Base-by-base conservation (phyloP, 2,113 vertebrate species). In the Calidris pygmaea region DNA sequence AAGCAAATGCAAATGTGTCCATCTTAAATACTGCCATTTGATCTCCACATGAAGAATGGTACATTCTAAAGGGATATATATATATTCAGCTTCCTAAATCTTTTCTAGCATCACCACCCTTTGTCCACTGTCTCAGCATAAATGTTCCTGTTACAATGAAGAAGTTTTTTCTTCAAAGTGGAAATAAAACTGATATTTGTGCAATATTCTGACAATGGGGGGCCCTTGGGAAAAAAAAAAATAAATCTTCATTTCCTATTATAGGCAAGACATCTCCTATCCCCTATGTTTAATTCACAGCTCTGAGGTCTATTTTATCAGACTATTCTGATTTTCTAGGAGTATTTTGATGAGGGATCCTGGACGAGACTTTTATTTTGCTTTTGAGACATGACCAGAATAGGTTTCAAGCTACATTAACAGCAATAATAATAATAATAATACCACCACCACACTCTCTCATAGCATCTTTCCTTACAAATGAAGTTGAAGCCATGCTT, bases 11-110 rank as follows among this genome's bases (percentile, higher is more conserved):
- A 14, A 2, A 47, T 12, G 18, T 10, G 83, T 72, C 59, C 74
- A 85, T 18, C 62, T 43, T 27, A 60, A 45, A 75, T 3, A 27
- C 12, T 12, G 73, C 7, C 41, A 17, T 0, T 0, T 7, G 55
- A 56, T 27, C 37, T n/a, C 41, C 63, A 30, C 9, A 1, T 2
- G 20, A 32, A 73, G 27, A 79, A 39, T 0, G 2, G 29, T 1
- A 26, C 32, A 9, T 67, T 72, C 29, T 4, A 35, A 63, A 26
- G 53, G 22, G 2, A 50, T 6, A 16, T 0, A 8, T 0, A 8
- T 0, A 37, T 1, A 0, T 12, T 26, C 41, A 11, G 14, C 16
- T 93, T 47, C 59, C 23, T 10, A 47, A 52, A 9, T 22, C 73
- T 41, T 10, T 45, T 68, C 66, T 10, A 60, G n/a, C 7, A 43